These are phyloP conservation scores for Solea solea DNA, from an alignment of 2,113 vertebrate species.

Conservation along the genomic window DNA sequence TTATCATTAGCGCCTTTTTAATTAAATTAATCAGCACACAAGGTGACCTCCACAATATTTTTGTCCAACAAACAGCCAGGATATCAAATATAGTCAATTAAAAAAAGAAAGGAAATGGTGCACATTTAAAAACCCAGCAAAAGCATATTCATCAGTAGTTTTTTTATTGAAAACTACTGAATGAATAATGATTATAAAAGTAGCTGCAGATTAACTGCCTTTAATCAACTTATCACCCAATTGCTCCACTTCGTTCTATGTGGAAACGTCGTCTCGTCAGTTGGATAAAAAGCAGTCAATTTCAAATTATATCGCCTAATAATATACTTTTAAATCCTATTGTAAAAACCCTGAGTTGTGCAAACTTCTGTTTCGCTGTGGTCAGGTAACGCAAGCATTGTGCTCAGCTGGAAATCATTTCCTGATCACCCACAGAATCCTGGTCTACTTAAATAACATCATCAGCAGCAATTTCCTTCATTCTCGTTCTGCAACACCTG, in stretches of 20 bases:
- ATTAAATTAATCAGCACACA: neutral
- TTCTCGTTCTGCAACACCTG: conserved; percentile 49
- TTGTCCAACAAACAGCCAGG: neutral
- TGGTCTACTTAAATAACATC: conserved; percentile 51
- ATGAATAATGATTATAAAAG: neutral
- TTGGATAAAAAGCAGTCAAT: neutral
- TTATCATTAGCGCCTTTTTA: neutral
- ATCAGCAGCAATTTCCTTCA: conserved; percentile 30
- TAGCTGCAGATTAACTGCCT: neutral
- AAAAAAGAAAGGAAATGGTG: neutral
- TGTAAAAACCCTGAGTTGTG: no score
- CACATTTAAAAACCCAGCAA: no score
- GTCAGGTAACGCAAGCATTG: no score
- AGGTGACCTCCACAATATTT: neutral
- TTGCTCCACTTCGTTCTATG: neutral
- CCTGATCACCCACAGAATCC: conserved; percentile 12
- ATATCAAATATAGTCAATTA: neutral
- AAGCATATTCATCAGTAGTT: no score
- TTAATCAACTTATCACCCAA: neutral
- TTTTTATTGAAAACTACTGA: no score
- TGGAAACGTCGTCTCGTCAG: conserved; percentile 4
- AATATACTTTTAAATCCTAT: no score
- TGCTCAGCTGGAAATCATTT: no score
- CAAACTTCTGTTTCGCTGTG: no score
- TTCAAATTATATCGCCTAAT: neutral